These are phyloP conservation scores for Plecotus auritus DNA, from an alignment of 2,113 vertebrate genomes.

Conservation along the genomic window DNA sequence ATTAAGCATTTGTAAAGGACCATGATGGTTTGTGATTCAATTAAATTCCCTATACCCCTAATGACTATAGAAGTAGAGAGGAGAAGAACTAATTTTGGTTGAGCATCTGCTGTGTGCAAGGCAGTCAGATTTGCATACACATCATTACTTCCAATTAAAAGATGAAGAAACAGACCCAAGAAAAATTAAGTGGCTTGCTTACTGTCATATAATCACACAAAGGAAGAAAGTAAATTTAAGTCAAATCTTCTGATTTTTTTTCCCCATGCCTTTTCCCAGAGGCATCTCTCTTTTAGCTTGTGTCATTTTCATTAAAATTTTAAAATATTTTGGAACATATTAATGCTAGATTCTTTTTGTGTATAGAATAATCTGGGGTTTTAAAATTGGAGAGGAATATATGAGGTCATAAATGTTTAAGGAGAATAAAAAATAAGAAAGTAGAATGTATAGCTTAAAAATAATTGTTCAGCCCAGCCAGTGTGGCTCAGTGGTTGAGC, in stretches of 20 bases:
- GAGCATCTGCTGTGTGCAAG: neutral
- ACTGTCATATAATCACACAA: neutral
- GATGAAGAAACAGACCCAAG: neutral
- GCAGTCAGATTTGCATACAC: neutral
- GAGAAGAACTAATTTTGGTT: neutral
- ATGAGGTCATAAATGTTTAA: neutral
- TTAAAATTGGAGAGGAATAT: neutral
- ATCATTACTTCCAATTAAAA: constrained; percentile 23
- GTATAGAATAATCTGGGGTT: neutral
- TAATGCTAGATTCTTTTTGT: neutral
- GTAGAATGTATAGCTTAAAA: neutral
- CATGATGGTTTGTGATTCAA: neutral
- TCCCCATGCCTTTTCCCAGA: neutral
- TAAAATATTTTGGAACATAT: neutral
- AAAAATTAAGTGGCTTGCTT: neutral
- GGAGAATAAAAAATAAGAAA: neutral
- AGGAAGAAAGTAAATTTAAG: neutral
- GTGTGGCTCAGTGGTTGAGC: no score
- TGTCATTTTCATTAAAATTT: constrained; percentile 36
- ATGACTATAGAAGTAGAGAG: neutral
- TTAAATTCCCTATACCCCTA: neutral
- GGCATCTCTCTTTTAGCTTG: neutral
- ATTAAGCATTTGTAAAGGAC: neutral
- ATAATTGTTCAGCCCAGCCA: neutral
- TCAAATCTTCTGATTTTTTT: neutral